These are phyloP conservation scores for Tauraco erythrolophus DNA, from an alignment of 2,113 vertebrate genomes.

Conservation along the genomic window DNA sequence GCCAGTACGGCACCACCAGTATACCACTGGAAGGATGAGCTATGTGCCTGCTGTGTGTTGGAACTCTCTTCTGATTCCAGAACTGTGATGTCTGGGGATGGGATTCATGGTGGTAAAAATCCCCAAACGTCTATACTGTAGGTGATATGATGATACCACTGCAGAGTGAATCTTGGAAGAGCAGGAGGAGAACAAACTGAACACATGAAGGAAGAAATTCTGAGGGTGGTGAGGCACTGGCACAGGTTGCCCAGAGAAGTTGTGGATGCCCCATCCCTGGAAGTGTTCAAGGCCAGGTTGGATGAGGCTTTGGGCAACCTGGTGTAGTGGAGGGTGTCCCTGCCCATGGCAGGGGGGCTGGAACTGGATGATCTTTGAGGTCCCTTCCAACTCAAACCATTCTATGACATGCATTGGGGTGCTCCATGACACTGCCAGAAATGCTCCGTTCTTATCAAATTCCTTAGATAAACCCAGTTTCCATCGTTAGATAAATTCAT, in stretches of 20 bases:
- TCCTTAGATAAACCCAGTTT: neutral
- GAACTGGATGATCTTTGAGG: too few species aligned
- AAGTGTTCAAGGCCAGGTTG: too few species aligned
- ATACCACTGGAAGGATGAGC: neutral
- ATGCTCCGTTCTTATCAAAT: neutral
- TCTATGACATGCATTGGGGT: neutral
- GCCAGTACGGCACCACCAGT: neutral
- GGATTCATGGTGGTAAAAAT: neutral
- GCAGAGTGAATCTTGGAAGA: neutral
- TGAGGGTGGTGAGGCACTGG: too few species aligned
- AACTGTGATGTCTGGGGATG: neutral
- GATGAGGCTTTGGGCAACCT: too few species aligned
- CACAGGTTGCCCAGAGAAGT: too few species aligned
- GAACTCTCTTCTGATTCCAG: neutral
- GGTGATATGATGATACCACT: neutral
- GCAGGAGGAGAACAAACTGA: neutral
- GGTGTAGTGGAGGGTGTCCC: too few species aligned
- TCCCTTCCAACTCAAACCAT: too few species aligned
- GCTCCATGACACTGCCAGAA: neutral
- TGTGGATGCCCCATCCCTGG: too few species aligned
- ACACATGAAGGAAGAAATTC: too few species aligned
- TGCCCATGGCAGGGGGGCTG: too few species aligned
- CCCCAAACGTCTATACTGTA: accelerated
- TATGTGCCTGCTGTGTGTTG: neutral
- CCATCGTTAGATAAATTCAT: neutral